A percentile compares a stretch with the other conserved stretches of the same genome.
Conservation (phyloP, 2,888 invertebrate species). For the Orchesellides sinensis region DNA sequence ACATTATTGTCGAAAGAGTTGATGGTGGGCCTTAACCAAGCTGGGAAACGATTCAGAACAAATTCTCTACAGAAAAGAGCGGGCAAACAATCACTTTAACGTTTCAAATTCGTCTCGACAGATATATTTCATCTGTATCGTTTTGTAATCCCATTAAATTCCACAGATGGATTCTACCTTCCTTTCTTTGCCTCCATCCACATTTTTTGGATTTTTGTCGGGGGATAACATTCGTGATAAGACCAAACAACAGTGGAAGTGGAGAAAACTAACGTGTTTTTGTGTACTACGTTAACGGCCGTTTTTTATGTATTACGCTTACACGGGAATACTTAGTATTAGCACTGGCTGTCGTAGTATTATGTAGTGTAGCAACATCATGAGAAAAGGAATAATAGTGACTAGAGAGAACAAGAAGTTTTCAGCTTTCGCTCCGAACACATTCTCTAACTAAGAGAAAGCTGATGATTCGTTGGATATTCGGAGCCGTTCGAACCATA, state of each 20-base stretch:
- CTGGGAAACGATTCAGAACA: no score
- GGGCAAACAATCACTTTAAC: not conserved
- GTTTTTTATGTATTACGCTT: conserved; percentile 2
- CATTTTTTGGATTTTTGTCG: conserved; percentile 56
- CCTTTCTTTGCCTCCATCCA: conserved; percentile 51
- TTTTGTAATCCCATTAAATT: conserved; percentile 38
- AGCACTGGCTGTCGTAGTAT: conserved; percentile 10
- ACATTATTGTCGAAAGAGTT: no score
- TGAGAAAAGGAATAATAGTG: conserved; percentile 43
- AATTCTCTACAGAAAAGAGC: no score
- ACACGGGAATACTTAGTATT: not conserved
- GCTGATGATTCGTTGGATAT: conserved; percentile 52
- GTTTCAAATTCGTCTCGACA: not conserved
- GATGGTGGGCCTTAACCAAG: no score
- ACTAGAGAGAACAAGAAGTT: conserved; percentile 23
- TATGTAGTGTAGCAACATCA: conserved; percentile 20
- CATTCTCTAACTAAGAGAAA: conserved; percentile 39
- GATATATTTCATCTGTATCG: not conserved
- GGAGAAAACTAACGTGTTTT: conserved; percentile 50
- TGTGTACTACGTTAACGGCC: conserved; percentile 44
- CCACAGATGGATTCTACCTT: conserved; percentile 32
- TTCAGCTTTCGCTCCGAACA: conserved; percentile 58
- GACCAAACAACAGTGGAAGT: conserved; percentile 24
- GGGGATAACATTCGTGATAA: conserved; percentile 38
- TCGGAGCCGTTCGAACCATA: conserved; percentile 41